Evolutionary conservation across 37 sponge, comb jelly and placozoan species (phyloP), one percentile per base, ranked within the genome.

Genomic region (Agelas oroides): DNA sequence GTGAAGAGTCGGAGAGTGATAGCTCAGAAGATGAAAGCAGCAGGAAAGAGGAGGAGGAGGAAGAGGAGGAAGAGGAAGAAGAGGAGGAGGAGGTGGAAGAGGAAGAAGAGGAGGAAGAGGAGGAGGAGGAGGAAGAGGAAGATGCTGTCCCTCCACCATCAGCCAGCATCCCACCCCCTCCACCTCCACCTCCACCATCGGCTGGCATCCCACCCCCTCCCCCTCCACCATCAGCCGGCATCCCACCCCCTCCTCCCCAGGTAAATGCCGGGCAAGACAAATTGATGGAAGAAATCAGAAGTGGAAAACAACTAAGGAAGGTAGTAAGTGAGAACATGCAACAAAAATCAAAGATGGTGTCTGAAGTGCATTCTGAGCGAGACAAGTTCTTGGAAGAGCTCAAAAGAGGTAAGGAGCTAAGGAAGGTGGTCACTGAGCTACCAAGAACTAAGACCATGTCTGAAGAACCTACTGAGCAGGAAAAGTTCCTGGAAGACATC

Each of bases 251-350:
- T 23, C 74, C 66, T 35, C 75, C 62, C 0, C 61, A 35, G 5
- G 76, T 76, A 2, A 68, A 73, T 60, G 60, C 20, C 3, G n/a
- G 46, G 14, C 28, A 81, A 73, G 88, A 87, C 53, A 56, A 66
- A 0, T 78, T 92, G 14, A 53, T 92, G 27, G 79, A 83, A 2
- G 74, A 92, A 57, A 92, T 92, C 53, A 83, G 65, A 74, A 73
- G 53, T 20, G 71, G 76, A 59, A 78, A 73, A 24, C 56, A 75
- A 16, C 72, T 92, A 21, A 82, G 56, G 52, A 81, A 84, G 21
- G 59, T 67, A 2, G 20, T 54, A 53, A 33, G 24, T 64, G 62
- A 61, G 25, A 3, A 8, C 6, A 46, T 12, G 62, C 14, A 6
- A 61, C 62, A 2, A 25, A 25, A 5, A 5, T 3, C 46, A 12